Base-by-base conservation (phyloP, 2,797 vertebrate species). In the Lepilemur ruficaudatus region DNA sequence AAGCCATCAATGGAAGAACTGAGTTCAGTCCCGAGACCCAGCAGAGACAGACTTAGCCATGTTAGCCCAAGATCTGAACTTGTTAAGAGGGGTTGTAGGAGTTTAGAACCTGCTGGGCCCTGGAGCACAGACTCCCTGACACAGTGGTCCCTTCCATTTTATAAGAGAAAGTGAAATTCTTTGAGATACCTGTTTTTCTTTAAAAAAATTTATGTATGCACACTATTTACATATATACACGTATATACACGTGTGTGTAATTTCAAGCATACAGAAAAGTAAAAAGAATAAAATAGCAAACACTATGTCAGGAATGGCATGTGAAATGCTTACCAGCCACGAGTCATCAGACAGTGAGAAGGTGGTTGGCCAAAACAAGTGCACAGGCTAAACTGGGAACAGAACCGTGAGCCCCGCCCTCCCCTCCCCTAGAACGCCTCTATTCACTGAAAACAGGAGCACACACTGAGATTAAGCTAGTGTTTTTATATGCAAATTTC, bases 261-360 rank as follows among this genome's bases (percentile, higher is more conserved):
- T 86, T 92, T 70, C 57, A 91, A 75, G 57, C 15, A 67, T 43
- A 25, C 17, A 84, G 61, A 82, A 70, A 92, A 90, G n/a, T 22
- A 90, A 72, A 79, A 25, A 80, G 41, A 78, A 61, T 38, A 63
- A 91, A 94, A 70, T 48, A 83, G n/a, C 63, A 95, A 91, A 87
- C 7, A 7, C 1, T 86, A 59, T 50, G 25, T 79, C 43, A 59
- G 52, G 32, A 25, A 81, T 72, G 43, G n/a, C 84, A 76, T n/a
- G n/a, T 80, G 67, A 75, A 84, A 83, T 95, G 70, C 65, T 79
- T 59, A 65, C 7, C 35, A 89, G 43, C 69, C n/a, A 84, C 10
- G 11, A 61, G 11, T 73, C 41, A 76, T 41, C 28, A 25, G 73
- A 18, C 25, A 93, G 70, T 65, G 38, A 67, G 90, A 81, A 95